Conservation (phyloP, 2,113 vertebrate species). For the Lepisosteus osseus region DNA sequence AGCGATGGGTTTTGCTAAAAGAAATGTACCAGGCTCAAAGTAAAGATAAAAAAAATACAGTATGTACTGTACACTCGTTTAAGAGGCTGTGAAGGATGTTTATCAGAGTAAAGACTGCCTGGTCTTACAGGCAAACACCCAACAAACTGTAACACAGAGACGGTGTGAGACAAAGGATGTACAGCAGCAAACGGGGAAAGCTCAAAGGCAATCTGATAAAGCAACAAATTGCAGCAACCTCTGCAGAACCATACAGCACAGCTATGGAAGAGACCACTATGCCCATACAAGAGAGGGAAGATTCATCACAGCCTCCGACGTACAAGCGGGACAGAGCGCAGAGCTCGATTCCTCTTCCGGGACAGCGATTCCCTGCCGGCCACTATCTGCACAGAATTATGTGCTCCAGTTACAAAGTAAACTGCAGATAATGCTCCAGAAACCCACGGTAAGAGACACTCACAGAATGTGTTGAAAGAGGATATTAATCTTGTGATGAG, state of each 20-base stretch:
- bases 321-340: no score
- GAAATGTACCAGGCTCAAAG: no score
- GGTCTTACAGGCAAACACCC: neutral
- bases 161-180: neutral
- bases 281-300: neutral
- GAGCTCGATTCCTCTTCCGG: neutral
- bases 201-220: no score
- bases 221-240: no score
- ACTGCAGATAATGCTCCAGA: neutral
- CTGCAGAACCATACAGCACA: neutral
- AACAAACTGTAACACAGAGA: neutral
- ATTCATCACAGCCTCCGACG: no score
- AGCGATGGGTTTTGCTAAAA: no score
- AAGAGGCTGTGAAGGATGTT: no score
- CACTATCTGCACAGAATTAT: neutral
- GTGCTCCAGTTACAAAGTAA: constrained; percentile 10
- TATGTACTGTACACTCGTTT: no score
- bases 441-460: no score
- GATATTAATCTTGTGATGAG: constrained; percentile 14
- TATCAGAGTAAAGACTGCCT: neutral
- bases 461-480: neutral
- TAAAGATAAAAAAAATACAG: no score
- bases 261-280: neutral
- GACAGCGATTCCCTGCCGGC: neutral
- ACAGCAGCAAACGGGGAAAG: neutral